Evolutionary conservation across 2,113 vertebrate species (phyloP).

Genomic region (Corythaixoides concolor): DNA sequence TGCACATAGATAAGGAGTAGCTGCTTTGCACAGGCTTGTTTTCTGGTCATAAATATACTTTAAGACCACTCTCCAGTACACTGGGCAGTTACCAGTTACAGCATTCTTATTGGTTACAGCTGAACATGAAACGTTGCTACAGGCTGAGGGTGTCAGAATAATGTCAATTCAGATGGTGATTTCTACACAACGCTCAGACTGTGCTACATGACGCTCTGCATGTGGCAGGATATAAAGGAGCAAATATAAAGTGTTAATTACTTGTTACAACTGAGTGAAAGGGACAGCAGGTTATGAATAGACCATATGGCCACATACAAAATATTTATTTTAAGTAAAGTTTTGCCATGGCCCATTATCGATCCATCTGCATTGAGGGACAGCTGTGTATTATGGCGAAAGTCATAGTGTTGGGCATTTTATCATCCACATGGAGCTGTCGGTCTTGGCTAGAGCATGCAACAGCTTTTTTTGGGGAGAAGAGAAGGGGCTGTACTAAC

Average conservation of each 20-base stretch:
- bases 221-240: neutral
- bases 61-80: neutral
- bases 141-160: neutral
- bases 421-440: neutral
- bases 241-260: neutral
- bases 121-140: neutral
- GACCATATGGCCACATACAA: too few relatives aligned
- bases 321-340: neutral
- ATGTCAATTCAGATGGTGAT: neutral
- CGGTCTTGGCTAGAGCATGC: neutral
- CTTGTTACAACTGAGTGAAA: neutral
- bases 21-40: neutral
- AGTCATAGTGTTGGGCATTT: neutral
- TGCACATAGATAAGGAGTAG: neutral
- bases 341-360: neutral
- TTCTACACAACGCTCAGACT: neutral
- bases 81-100: neutral
- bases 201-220: neutral
- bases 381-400: neutral
- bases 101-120: neutral
- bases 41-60: neutral
- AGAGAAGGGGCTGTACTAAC: neutral
- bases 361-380: fast-evolving
- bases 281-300: neutral
- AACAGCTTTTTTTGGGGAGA: neutral